These are phyloP conservation scores for Axinella damicornis DNA, from an alignment of 37 sponge, comb jelly and placozoan species.

Conservation along the genomic window DNA sequence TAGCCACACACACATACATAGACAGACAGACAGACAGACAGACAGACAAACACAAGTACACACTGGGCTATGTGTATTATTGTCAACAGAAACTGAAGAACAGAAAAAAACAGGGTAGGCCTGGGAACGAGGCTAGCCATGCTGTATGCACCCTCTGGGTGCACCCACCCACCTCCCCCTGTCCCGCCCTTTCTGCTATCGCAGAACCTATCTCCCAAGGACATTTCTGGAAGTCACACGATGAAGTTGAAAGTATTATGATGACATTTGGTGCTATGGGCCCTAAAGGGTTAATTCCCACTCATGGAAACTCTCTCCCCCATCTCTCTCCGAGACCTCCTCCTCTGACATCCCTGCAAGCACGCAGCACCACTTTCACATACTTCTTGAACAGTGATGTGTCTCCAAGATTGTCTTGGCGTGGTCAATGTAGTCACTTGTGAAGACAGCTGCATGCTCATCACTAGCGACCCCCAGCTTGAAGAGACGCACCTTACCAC, in stretches of 20 bases:
- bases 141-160: too few relatives aligned
- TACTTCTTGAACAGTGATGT: conserved; percentile 15
- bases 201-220: too few relatives aligned
- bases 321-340: conserved; percentile 19
- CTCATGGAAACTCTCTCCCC: conserved; percentile 66
- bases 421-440: conserved; percentile 31
- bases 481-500: conserved; percentile 59
- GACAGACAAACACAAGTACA: conserved; percentile 3
- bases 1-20: too few relatives aligned
- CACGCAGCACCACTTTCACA: conserved; percentile 21
- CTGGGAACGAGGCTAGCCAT: too few relatives aligned
- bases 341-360: conserved; percentile 67
- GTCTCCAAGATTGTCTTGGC: conserved; percentile 9
- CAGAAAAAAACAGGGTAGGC: too few relatives aligned
- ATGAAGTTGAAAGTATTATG: too few relatives aligned
- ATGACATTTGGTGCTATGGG: too few relatives aligned
- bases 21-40: not conserved
- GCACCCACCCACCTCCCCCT: too few relatives aligned
- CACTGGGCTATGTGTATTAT: conserved; percentile 7
- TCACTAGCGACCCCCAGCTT: conserved; percentile 62
- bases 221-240: too few relatives aligned
- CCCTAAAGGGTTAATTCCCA: too few relatives aligned
- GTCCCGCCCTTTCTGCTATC: too few relatives aligned
- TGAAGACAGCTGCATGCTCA: conserved; percentile 72
- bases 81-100: too few relatives aligned